Evolutionary conservation across 2,113 vertebrate genomes (phyloP), one percentile per base, ranked within the genome.

Genomic region (Pogonocichla stellata): DNA sequence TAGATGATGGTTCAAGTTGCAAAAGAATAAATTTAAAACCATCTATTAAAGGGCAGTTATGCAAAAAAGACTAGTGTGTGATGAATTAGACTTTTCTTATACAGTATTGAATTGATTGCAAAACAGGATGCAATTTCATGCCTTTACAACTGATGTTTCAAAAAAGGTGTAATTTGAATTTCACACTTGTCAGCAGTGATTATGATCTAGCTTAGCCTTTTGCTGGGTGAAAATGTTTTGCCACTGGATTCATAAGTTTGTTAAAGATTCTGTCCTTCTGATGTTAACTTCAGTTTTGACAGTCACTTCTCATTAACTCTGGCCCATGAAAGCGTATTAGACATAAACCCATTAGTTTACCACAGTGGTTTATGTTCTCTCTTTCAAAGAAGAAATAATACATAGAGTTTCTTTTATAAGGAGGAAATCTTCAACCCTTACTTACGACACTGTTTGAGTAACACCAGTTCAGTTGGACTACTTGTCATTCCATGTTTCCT

Each of bases 71-170:
- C 16, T 67, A 60, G 62, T 69, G 34, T 51, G 8, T 80, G 71
- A 92, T 93, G 54, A 86, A 93, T 89, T 88, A 82, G 33, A 75
- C 19, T 92, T 57, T 93, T 92, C 81, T 48, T 81, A 20, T 61
- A 54, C 6, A 72, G 24, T 56, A 84, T 1, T 28, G 47, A 73
- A 20, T 11, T 4, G 3, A 51, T 18, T 75, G n/a, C 58, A 83
- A 94, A 93, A 85, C 62, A 89, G 88, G 48, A 80, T 85, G 43
- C 64, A 91, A 93, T 94, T 96, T 96, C 88, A 94, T 86, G 91
- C 80, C 54, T 88, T 91, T 86, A 50, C 81, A 90, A 93, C 29
- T 91, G 95, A 62, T 53, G 61, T 95, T 90, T 91, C 1, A 70
- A 86, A 89, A 83, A 73, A 93, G 14, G 22, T 66, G 36, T 45